phyloP scores from a whole-genome alignment of 2,113 vertebrate genomes.

The Alces alces region DNA sequence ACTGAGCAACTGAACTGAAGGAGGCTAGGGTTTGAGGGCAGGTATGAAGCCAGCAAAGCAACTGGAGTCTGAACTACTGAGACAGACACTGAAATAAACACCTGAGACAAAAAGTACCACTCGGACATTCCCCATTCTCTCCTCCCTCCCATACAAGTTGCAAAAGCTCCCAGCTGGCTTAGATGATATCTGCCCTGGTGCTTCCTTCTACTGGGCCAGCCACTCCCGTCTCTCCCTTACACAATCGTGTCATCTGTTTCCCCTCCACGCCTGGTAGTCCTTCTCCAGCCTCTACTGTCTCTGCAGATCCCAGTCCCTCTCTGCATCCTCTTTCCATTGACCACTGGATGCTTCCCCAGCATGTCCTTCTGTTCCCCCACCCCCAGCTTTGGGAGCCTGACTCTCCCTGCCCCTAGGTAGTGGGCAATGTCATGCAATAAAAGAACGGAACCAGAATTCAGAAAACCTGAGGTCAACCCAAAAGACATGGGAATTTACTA shows the following conservation, averaged over 20 bases:
- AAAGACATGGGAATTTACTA: background rate
- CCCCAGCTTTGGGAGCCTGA: background rate
- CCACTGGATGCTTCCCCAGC: background rate
- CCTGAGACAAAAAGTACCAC: background rate
- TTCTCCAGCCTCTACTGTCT: background rate
- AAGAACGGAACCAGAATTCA: background rate
- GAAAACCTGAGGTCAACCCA: background rate
- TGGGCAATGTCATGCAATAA: fast-evolving
- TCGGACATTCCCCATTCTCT: background rate
- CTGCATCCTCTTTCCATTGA: background rate
- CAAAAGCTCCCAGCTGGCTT: background rate
- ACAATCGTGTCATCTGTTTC: background rate
- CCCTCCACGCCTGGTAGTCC: background rate
- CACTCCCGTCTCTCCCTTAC: fast-evolving
- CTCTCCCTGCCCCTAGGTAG: background rate
- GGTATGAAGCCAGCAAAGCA: background rate
- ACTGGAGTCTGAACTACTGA: background rate
- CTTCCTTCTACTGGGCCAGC: background rate
- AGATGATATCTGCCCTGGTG: background rate
- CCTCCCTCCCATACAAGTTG: background rate
- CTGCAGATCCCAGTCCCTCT: background rate
- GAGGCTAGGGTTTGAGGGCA: background rate
- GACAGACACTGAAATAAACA: background rate
- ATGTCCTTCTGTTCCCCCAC: background rate
- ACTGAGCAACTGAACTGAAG: background rate